Base-by-base conservation (phyloP, 1,140 invertebrate genomes). In the Diorhabda sublineata region DNA sequence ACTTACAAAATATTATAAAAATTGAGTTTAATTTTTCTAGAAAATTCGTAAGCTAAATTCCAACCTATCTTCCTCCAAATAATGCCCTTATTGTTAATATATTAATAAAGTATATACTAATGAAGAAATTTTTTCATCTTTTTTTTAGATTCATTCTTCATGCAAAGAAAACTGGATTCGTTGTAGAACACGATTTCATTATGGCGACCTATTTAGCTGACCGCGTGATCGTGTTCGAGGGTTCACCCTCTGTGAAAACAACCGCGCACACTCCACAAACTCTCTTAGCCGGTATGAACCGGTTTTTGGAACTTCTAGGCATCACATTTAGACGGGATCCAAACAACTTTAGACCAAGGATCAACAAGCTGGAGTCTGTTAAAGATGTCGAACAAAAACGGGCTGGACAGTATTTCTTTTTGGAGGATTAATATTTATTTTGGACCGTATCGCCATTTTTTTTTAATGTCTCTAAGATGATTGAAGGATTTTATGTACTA, bases 141-240 rank as follows among this genome's bases (percentile, higher is more conserved):
- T 72, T 75, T 82, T 83, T 66, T 78, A 98, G 97, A 74, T 99
- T 98, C 81, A 98, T 99, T 82, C 85, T 99, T 56, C 98, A 99
- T 79, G 95, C 98, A 0, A 99, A 99, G 85, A 98, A 98, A 81
- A 99, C 98, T 43, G 98, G 97, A 44, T 99, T 99, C 83, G 92
- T 99, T 44, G 98, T 99, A 1, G 98, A 99, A 87, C 98, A 99
- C 89, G 98, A 99, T 88, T 99, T 99, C 79, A 99, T 99, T 66
- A 99, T 99, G 98, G 97, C 97, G 3, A 99, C 98, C 0, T 99
- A 99, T 83, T 85, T 99, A 57, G 97, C 98, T 9, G 98, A 99
- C 84, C 87, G 98, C 64, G 98, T 99, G 1, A 98, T 99, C 76
- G 97, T 99, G 41, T 99, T 99, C 82, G 97, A 99, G 80, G 98